phyloP scores from a whole-genome alignment of 2,113 vertebrate genomes.

The Chloebia gouldiae region DNA sequence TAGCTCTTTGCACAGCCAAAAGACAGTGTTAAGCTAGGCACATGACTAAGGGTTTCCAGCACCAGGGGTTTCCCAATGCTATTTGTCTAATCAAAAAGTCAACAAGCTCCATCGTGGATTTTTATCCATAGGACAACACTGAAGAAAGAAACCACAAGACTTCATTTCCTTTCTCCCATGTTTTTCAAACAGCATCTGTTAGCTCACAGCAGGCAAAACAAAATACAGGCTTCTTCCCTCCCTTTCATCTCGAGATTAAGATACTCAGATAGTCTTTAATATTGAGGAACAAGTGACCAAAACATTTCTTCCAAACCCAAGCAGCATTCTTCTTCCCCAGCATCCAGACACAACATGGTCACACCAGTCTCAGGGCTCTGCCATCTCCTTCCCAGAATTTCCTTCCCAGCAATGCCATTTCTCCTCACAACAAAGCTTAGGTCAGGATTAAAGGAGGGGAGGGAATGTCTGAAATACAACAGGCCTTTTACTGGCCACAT shows the following conservation, averaged over 20 bases:
- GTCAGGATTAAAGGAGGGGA: not conserved
- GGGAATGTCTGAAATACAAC: not conserved
- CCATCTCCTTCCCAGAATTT: not conserved
- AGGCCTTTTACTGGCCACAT: not conserved
- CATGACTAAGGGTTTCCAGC: not conserved
- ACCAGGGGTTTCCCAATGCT: not conserved
- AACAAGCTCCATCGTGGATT: not conserved
- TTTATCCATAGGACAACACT: not conserved
- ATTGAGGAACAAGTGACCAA: not conserved
- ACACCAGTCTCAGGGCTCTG: not conserved
- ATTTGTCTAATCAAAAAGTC: conserved; percentile 28
- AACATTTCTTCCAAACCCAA: conserved; percentile 20
- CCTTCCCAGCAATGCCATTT: not conserved
- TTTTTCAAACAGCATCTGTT: conserved; percentile 28
- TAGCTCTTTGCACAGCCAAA: not conserved
- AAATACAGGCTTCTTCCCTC: not conserved
- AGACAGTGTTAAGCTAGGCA: not conserved
- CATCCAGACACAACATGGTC: conserved; percentile 21
- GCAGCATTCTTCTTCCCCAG: conserved; percentile 4
- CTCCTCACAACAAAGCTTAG: not conserved
- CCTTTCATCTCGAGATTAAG: conserved; percentile 21
- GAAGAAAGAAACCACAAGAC: not conserved
- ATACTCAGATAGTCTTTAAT: not conserved
- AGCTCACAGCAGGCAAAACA: conserved; percentile 12
- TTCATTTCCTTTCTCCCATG: conserved; percentile 22